Base-by-base conservation (phyloP, 2,888 invertebrate species). In the Diplazon laetatorius region DNA sequence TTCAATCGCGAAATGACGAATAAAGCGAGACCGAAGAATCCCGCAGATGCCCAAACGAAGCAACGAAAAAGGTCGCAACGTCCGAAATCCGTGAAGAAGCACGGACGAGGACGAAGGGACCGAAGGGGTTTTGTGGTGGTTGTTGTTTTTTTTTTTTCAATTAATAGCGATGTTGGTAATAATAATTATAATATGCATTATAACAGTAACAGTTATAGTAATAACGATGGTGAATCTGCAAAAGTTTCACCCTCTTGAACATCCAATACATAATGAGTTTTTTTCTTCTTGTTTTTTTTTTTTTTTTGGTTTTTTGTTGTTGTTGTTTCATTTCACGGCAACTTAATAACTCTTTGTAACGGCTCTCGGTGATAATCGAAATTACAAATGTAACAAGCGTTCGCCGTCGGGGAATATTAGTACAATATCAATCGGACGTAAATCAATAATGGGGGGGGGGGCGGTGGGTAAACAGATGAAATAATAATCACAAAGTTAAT, bases 191-290 rank as follows among this genome's bases (percentile, higher is more conserved):
- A 68, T 82, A 76, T 73, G 76, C 74, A 72, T 79, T 59, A 76
- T 71, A 80, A 82, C 81, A 80, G 81, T 78, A 81, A 76, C 71
- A 78, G 78, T 80, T 78, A 80, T 80, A 80, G 76, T 70, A 78
- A 77, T 80, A 80, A 80, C 69, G 78, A 75, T 66, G 78, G 75
- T 78, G 78, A 77, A 71, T 77, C 55, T 71, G 48, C 25, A 62
- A 78, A 75, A 75, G 60, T 52, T 71, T 71, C 78, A 78, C 78
- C 78, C 71, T 78, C 71, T 68, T 57, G 78, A 75, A 78, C 78
- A 78, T 75, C 75, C 75, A 46, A 70, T 76, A 80, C 70, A 55
- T 55, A 76, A 76, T 78, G 62, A 55, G 52, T 78, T 37, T 63
- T 60, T 16, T 60, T 48, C 55, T 42, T 22, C 68, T 74, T 74